Conservation (phyloP, 2,113 vertebrate genomes). For the Mionectes macconnelli region DNA sequence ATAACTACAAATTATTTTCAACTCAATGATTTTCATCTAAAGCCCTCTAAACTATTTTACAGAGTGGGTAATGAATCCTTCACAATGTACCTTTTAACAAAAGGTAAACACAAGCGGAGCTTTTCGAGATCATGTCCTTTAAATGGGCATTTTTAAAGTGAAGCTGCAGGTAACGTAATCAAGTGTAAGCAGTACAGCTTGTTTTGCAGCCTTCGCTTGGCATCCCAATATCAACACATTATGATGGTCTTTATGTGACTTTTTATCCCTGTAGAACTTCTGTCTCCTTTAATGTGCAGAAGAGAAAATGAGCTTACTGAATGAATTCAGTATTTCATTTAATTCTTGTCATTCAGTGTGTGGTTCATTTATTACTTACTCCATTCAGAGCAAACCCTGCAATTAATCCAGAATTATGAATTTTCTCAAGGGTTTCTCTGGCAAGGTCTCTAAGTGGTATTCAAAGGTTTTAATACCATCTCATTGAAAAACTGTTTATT, state of each 20-base stretch:
- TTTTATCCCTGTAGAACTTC: background rate
- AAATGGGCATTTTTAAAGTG: background rate
- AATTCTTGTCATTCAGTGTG: background rate
- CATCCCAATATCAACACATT: background rate
- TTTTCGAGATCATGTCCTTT: background rate
- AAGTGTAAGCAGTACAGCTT: background rate
- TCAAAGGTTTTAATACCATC: constrained; percentile 4
- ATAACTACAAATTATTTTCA: background rate
- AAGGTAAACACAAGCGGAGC: background rate
- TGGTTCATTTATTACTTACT: constrained; percentile 23
- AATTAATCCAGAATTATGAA: constrained; percentile 44
- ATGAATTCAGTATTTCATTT: background rate
- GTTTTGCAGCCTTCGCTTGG: background rate
- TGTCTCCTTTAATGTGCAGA: background rate
- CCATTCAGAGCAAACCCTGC: constrained; percentile 8
- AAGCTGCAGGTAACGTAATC: background rate
- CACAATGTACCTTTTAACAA: background rate
- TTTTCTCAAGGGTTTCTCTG: constrained; percentile 52
- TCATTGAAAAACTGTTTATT: constrained; percentile 26
- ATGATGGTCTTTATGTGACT: background rate
- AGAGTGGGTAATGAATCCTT: background rate
- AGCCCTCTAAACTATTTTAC: background rate
- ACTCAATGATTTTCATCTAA: background rate
- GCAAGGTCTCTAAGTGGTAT: constrained; percentile 8
- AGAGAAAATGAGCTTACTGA: background rate